Conservation (phyloP, 1,140 invertebrate genomes). For the Trachymyrmex septentrionalis region DNA sequence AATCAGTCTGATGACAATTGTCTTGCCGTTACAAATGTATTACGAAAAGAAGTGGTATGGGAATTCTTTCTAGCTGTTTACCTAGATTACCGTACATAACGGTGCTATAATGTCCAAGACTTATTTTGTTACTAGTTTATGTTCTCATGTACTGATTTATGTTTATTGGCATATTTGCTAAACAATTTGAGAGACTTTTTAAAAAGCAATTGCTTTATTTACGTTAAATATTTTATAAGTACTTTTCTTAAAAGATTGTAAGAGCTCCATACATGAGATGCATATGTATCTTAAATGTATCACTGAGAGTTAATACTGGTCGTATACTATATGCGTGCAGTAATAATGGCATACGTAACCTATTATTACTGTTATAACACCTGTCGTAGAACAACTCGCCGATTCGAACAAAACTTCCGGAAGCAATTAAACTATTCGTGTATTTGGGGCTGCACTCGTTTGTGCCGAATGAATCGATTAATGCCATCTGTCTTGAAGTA, state of each 20-base stretch:
- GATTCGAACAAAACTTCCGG: constrained; percentile 74
- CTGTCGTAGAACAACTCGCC: constrained; percentile 77
- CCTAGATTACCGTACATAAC: constrained; percentile 42
- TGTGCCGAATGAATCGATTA: constrained; percentile 18
- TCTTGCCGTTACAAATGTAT: not conserved
- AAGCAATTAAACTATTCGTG: constrained; percentile 72
- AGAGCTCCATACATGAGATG: not conserved
- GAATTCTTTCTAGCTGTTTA: constrained; percentile 31
- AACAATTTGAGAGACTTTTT: not conserved
- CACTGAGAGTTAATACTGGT: constrained; percentile 1
- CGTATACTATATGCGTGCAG: not conserved
- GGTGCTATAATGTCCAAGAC: constrained; percentile 30
- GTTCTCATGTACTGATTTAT: not conserved
- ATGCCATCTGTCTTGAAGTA: not conserved
- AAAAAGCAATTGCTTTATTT: not conserved
- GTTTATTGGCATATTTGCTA: not conserved
- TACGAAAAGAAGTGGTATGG: not conserved
- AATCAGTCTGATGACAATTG: not conserved
- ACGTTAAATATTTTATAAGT: not conserved
- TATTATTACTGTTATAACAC: constrained; percentile 78
- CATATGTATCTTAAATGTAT: not conserved
- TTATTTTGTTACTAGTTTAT: constrained; percentile 11
- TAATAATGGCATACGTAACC: constrained; percentile 44
- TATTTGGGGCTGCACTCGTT: not conserved
- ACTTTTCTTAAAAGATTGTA: not conserved